A percentile compares a stretch with the other conserved stretches of the same genome.
Evolutionary conservation across 2,113 vertebrate genomes (phyloP).

Genomic region (Tauraco erythrolophus): DNA sequence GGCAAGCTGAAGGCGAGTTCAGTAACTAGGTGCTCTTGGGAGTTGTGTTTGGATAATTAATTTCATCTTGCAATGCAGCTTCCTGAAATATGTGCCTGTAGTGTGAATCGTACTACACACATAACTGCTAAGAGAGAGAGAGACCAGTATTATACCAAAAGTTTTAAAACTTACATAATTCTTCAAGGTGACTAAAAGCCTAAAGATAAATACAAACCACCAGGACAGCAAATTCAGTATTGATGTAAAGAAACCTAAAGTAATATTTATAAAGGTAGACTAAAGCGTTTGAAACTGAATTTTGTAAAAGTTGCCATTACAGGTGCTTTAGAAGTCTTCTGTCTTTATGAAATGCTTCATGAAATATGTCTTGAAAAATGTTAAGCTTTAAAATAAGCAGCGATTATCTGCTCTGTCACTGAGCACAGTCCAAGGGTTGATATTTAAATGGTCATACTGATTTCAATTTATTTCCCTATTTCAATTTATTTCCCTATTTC

Average conservation of each 20-base stretch:
- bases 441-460: neutral
- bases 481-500: neutral
- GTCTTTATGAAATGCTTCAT: neutral
- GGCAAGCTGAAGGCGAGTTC: neutral
- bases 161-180: neutral
- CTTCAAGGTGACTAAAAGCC: neutral
- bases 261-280: neutral
- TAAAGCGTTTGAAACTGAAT: neutral
- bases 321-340: neutral
- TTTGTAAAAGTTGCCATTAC: neutral
- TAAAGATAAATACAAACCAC: neutral
- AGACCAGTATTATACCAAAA: neutral
- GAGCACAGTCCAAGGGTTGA: neutral
- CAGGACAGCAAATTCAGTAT: neutral
- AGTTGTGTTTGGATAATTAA: neutral
- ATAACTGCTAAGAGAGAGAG: neutral
- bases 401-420: neutral
- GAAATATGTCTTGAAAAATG: neutral
- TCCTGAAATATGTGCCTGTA: neutral
- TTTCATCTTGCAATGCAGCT: neutral
- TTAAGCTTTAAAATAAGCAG: neutral
- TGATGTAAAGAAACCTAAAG: neutral
- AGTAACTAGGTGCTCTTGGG: neutral
- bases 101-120: neutral
- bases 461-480: neutral